These are phyloP conservation scores for Tipula confusa DNA, from an alignment of 2,888 invertebrate species.

Conservation along the genomic window DNA sequence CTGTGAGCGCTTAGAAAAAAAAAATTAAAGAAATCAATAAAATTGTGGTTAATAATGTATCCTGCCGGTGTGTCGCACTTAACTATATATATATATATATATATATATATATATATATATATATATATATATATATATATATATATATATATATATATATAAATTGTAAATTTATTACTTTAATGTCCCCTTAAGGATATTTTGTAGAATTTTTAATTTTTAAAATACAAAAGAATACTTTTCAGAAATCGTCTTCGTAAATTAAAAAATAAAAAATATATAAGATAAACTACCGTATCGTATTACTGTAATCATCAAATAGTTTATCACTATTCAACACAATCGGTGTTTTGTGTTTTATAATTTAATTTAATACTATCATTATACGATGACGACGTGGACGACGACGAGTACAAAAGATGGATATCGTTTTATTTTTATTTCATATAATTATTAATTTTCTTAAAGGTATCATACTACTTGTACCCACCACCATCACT, in stretches of 20 bases:
- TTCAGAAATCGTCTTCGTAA: background rate
- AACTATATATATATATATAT: no score
- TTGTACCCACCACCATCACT: background rate
- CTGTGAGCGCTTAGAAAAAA: background rate
- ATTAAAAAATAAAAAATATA: background rate
- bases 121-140: no score
- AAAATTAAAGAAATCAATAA: background rate
- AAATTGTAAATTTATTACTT: background rate
- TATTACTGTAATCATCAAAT: slow-evolving; percentile 3
- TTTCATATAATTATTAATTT: background rate
- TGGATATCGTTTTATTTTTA: background rate
- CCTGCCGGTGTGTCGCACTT: slow-evolving; percentile 1
- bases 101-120: no score
- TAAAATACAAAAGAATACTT: background rate
- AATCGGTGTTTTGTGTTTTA: slow-evolving; percentile 12
- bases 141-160: no score
- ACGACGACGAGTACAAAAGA: background rate
- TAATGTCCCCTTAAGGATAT: background rate
- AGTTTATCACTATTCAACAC: slow-evolving; percentile 12
- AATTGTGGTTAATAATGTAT: background rate
- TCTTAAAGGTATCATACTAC: background rate
- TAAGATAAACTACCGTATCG: background rate
- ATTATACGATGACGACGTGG: background rate
- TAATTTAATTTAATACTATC: background rate
- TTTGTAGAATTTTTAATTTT: background rate